phyloP scores from a whole-genome alignment of 2,797 vertebrate species.

The Telmatherina bonti region DNA sequence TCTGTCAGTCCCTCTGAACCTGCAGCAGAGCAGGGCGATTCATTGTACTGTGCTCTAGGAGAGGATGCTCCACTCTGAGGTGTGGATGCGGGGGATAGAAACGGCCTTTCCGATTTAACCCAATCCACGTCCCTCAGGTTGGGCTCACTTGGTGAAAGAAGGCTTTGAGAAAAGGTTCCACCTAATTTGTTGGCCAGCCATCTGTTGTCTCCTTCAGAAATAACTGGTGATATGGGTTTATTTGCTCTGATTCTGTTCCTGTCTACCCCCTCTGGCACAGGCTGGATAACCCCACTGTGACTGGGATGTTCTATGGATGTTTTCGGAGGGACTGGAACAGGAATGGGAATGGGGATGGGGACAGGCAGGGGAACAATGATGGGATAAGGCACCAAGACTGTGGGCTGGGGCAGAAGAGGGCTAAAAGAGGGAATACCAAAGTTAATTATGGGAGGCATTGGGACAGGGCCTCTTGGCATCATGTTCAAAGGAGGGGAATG shows the following conservation, averaged over 20 bases:
- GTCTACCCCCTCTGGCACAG: constrained; percentile 75
- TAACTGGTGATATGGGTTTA: constrained; percentile 56
- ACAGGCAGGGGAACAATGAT: constrained; percentile 95
- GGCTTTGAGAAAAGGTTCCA: constrained; percentile 44
- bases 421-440: constrained; percentile 93
- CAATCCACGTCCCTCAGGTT: constrained; percentile 69
- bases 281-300: constrained; percentile 90
- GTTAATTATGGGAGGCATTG: constrained; percentile 92
- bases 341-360: constrained; percentile 96
- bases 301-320: constrained; percentile 86
- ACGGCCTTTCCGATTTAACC: constrained; percentile 78
- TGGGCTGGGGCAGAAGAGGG: constrained; percentile 94
- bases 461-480: constrained; percentile 93
- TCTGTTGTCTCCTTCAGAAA: constrained; percentile 55
- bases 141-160: constrained; percentile 61
- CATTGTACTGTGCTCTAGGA: constrained; percentile 84
- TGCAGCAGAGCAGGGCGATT: constrained; percentile 84
- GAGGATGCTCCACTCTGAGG: constrained; percentile 69
- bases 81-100: constrained; percentile 71
- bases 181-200: constrained; percentile 51
- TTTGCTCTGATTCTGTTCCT: constrained; percentile 57
- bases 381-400: constrained; percentile 95
- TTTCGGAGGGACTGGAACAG: constrained; percentile 90
- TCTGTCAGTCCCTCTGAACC: constrained; percentile 87
- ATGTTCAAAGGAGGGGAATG: constrained; percentile 91